Conservation (phyloP, 2,797 vertebrate species). For the Spinibarbus caldwelli region DNA sequence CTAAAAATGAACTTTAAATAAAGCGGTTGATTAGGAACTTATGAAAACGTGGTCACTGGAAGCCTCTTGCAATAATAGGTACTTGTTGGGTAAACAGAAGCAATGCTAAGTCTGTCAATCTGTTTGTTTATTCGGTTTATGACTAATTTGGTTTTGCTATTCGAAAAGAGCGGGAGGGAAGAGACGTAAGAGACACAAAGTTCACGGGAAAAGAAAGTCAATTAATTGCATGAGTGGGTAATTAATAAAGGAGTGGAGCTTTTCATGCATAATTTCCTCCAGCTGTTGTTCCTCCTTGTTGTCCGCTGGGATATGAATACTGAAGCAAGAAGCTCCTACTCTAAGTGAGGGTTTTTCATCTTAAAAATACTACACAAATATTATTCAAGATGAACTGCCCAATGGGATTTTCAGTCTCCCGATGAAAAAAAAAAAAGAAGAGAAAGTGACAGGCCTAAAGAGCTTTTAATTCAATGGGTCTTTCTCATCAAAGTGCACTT, state of each 20-base stretch:
- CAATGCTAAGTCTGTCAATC: conserved; percentile 34
- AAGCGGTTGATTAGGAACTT: neutral
- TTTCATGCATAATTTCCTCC: conserved; percentile 80
- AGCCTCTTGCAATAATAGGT: conserved; percentile 5
- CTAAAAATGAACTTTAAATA: conserved; percentile 5
- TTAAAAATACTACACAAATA: conserved; percentile 50
- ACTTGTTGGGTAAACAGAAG: conserved; percentile 33
- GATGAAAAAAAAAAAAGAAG: neutral
- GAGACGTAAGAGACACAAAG: conserved; percentile 65
- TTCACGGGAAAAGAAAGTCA: conserved; percentile 77
- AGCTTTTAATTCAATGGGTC: conserved; percentile 46
- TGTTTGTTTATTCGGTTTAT: conserved; percentile 35
- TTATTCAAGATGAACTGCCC: conserved; percentile 38
- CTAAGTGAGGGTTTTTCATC: conserved; percentile 14
- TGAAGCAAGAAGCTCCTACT: conserved; percentile 10
- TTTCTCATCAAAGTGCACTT: conserved; percentile 35
- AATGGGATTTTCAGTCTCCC: conserved; percentile 30
- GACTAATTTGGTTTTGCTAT: conserved; percentile 41
- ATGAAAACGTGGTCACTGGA: neutral
- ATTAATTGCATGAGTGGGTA: conserved; percentile 80
- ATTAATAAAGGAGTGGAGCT: conserved; percentile 78
- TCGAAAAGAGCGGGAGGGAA: conserved; percentile 51
- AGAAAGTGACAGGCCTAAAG: conserved; percentile 41
- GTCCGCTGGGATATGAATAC: conserved; percentile 58
- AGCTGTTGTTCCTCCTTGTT: conserved; percentile 75